phyloP scores from a whole-genome alignment of 2,797 vertebrate species.

The Sebastes taczanowskii region DNA sequence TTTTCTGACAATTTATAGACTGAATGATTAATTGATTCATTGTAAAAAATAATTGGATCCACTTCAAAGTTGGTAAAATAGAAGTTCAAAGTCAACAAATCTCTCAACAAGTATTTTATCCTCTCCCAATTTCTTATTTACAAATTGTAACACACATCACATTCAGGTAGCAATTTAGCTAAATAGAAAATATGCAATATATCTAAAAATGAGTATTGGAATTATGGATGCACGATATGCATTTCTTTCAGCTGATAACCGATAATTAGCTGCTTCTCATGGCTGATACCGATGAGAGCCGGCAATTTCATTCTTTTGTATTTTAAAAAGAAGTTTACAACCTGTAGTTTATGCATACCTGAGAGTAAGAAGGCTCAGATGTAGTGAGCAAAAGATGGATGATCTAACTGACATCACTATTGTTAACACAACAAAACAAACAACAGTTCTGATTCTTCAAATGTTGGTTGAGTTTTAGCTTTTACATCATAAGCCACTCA shows the following conservation, averaged over 20 bases:
- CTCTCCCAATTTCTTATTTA: background rate
- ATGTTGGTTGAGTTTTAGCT: too few relatives aligned
- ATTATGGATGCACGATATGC: background rate
- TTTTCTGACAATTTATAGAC: background rate
- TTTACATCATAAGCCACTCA: background rate
- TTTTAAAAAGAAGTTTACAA: too few relatives aligned
- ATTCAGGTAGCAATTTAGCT: background rate
- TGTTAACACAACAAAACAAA: background rate
- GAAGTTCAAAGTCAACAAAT: background rate
- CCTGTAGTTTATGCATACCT: background rate
- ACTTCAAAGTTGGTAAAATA: background rate
- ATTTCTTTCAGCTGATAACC: too few relatives aligned
- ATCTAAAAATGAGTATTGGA: background rate
- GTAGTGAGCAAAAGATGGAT: background rate
- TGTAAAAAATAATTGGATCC: background rate
- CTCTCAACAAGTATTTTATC: fast-evolving
- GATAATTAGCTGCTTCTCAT: too few relatives aligned
- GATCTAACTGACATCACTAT: background rate
- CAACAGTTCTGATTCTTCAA: background rate
- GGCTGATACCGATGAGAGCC: too few relatives aligned
- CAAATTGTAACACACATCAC: background rate
- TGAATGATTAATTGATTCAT: background rate
- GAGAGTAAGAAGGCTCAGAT: background rate
- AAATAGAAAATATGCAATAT: background rate
- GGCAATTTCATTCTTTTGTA: too few relatives aligned